phyloP scores from a whole-genome alignment of 2,888 invertebrate species.

The Heliconius charithonia region DNA sequence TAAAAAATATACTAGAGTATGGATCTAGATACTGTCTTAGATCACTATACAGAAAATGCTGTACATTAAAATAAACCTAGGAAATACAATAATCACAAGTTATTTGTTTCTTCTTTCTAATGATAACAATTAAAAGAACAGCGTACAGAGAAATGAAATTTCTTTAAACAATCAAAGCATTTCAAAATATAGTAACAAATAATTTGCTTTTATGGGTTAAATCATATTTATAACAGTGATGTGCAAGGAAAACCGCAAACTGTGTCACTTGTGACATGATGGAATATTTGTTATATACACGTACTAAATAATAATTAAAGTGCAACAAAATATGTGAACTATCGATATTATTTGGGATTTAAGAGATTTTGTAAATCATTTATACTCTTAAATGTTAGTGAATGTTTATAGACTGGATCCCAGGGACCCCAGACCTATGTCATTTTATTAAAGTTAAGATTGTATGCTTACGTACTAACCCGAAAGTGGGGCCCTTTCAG shows the following conservation, averaged over 20 bases:
- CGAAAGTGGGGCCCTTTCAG: too few relatives aligned
- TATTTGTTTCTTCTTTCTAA: background rate
- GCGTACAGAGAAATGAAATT: background rate
- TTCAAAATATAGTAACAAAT: background rate
- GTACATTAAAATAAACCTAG: background rate
- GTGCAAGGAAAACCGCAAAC: slow-evolving; percentile 30
- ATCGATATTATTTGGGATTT: background rate
- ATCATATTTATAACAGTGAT: slow-evolving; percentile 10
- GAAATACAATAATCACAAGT: background rate
- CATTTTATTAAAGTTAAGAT: too few relatives aligned
- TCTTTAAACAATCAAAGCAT: background rate
- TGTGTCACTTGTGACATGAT: slow-evolving; percentile 2
- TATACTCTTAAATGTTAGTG: too few relatives aligned
- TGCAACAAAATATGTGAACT: background rate
- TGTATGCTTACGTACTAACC: too few relatives aligned
- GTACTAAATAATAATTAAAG: background rate
- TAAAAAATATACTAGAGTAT: too few relatives aligned
- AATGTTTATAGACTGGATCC: too few relatives aligned
- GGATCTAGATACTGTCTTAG: too few relatives aligned
- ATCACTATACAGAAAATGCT: background rate
- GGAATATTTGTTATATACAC: background rate
- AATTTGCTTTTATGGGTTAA: background rate
- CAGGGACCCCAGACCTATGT: too few relatives aligned
- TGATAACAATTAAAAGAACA: background rate
- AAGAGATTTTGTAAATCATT: background rate